Percentiles rank a stretch among this genome's conserved stretches.
Conservation (phyloP, 2,113 vertebrate genomes). For the mouse (Mus musculus) region GRCm39 chrX:58082001-58082500, state of each 20-base stretch:
- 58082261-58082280: not conserved
- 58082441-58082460: too few species aligned
- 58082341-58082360: too few species aligned
- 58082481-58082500: too few species aligned
- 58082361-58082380: too few species aligned
- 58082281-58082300: not conserved
- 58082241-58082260: not conserved
- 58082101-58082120: not conserved
- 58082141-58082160: not conserved
- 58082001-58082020: not conserved
- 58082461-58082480: too few species aligned
- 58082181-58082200: not conserved
- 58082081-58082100: not conserved
- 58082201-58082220: not conserved
- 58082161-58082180: not conserved
- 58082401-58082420: too few species aligned
- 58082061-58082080: not conserved
- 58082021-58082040: not conserved
- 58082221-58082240: not conserved
- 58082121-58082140: not conserved
- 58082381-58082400: too few species aligned
- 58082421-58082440: too few species aligned
- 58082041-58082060: not conserved
- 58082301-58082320: not conserved
- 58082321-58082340: not conserved